Base-by-base conservation (phyloP, 2,113 vertebrate genomes). In the Recurvirostra avosetta region DNA sequence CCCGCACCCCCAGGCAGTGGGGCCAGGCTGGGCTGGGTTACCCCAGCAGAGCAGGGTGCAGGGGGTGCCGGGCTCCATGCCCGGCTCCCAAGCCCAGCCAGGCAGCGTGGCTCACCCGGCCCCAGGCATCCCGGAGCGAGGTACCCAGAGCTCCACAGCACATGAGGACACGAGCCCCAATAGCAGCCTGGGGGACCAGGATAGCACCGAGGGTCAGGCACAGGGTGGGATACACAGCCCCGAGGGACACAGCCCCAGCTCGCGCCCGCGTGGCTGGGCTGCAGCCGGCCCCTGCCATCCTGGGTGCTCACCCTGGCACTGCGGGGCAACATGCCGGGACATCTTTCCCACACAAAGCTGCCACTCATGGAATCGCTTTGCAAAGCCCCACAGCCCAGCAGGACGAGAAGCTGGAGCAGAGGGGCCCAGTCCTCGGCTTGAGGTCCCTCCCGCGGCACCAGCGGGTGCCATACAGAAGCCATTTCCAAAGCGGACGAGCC, bases 121-220 rank as follows among this genome's bases (percentile, higher is more conserved):
- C 34, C 29, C 0, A 0, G 38, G 20, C 3, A 0, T 26, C 53
- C 43, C 4, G 0, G 5, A 27, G 49, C 0, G 3, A 78, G 23
- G 47, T 20, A 38, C 13, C 23, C 85, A 41, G 82, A 74, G 52
- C 74, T 73, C 34, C 43, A 56, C 0, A 0, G n/a, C 56, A 50
- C 56, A 38, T 0, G 7, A 71, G 56, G 47, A 72, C 23, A 26
- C 0, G 0, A 41, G 62, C 18, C 38, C 45, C 13, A 3, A 9
- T 3, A 8, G 68, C 73, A 90, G 2, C 21, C 45, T 10, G 50
- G 9, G 29, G 15, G 2, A 53, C 20, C 23, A 29, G 67, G 53
- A 22, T 4, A 36, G 59, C 59, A 38, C 58, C 1, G 7, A 71
- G 71, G 14, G 18, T 8, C 40, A 11, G 68, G 65, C 12, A 16